Evolutionary conservation across 2,113 vertebrate species (phyloP).

Genomic region (Myocastor coypus): DNA sequence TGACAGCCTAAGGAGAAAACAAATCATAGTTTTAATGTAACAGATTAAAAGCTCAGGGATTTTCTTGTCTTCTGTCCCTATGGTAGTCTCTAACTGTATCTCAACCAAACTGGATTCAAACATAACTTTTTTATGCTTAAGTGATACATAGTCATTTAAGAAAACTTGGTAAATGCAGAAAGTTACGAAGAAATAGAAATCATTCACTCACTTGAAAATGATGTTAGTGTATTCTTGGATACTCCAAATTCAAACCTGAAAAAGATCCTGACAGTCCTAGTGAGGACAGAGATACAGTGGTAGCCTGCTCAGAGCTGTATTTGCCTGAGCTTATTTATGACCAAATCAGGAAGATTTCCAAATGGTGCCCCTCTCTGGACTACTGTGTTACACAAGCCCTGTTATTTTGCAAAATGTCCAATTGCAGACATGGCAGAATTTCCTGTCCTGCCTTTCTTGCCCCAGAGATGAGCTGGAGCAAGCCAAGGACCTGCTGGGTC

Average conservation of each 20-base stretch:
- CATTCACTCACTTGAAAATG: background rate
- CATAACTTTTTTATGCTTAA: background rate
- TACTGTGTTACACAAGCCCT: background rate
- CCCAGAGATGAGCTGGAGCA: background rate
- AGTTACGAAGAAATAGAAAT: background rate
- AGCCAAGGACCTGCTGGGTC: background rate
- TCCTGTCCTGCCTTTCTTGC: background rate
- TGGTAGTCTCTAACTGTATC: background rate
- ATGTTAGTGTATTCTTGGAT: background rate
- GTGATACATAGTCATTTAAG: background rate
- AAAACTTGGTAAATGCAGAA: conserved; percentile 13
- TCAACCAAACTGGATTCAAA: conserved; percentile 9
- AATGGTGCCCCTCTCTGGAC: background rate
- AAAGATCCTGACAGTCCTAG: background rate
- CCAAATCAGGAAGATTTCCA: background rate
- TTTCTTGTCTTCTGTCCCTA: background rate
- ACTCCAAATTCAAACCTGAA: background rate
- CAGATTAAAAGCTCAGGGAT: background rate
- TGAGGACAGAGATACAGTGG: background rate
- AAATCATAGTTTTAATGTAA: background rate
- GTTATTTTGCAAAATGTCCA: background rate
- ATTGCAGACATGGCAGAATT: background rate
- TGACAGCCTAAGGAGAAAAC: background rate
- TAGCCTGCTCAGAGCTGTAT: background rate
- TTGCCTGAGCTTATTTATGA: background rate